Evolutionary conservation across 2,797 vertebrate genomes (phyloP).

Genomic region (Enteromius afrohamiltoni): DNA sequence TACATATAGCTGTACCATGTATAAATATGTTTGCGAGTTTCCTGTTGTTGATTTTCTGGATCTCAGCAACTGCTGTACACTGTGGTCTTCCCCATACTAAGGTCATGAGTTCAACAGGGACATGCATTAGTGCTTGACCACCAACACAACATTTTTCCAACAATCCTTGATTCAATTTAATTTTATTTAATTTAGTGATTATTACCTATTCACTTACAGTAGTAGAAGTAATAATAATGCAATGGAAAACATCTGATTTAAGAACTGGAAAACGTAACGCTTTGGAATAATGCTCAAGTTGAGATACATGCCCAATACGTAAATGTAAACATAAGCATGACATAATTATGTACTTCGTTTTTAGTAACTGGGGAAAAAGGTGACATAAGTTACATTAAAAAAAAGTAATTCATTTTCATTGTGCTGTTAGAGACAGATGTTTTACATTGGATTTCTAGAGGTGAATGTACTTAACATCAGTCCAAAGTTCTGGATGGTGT

Average conservation of each 20-base stretch:
- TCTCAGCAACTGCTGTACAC: neutral
- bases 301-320: neutral
- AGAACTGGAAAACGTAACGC: neutral
- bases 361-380: neutral
- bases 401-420: neutral
- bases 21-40: constrained; percentile 17
- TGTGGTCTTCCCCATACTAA: neutral
- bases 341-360: neutral
- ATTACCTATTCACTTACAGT: neutral
- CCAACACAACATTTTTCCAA: too few species aligned
- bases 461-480: constrained; percentile 2
- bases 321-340: neutral
- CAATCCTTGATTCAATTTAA: too few species aligned
- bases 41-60: constrained; percentile 25
- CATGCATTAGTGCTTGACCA: neutral
- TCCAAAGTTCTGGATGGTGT: constrained; percentile 20
- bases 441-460: neutral
- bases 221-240: neutral
- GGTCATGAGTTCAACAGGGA: neutral
- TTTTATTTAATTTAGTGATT: too few species aligned
- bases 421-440: neutral
- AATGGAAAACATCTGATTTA: too few species aligned
- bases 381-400: neutral
- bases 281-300: neutral
- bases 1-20: constrained; percentile 6